Conservation (phyloP, 2,797 vertebrate genomes). For the Esox lucius region DNA sequence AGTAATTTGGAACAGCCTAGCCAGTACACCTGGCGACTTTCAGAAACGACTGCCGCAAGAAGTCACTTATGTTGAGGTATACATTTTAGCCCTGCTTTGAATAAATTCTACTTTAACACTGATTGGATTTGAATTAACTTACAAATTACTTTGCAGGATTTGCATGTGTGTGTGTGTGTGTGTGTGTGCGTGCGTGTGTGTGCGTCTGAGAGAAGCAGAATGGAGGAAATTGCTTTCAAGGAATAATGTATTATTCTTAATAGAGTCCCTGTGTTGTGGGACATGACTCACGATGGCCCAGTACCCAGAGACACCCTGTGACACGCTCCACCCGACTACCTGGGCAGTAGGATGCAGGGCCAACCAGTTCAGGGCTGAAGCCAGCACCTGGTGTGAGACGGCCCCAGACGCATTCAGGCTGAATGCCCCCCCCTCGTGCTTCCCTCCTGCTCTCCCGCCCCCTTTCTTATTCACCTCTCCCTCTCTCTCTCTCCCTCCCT, state of each 20-base stretch:
- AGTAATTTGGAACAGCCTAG: too few relatives aligned
- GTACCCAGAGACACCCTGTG: neutral
- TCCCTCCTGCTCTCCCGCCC: constrained; percentile 7
- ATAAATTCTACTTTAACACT: too few relatives aligned
- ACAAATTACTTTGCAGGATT: too few relatives aligned
- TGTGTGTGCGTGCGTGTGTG: constrained; percentile 26
- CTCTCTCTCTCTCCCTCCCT: constrained; percentile 36
- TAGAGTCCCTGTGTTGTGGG: neutral
- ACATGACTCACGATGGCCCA: neutral
- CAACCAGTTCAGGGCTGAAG: neutral
- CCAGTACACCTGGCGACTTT: too few relatives aligned
- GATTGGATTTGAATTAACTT: too few relatives aligned
- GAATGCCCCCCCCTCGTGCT: constrained; percentile 6
- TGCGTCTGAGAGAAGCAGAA: constrained; percentile 27
- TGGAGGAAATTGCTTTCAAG: neutral
- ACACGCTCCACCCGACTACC: neutral
- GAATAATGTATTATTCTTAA: neutral
- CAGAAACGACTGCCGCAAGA: too few relatives aligned
- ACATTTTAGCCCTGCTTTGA: too few relatives aligned
- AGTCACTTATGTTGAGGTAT: too few relatives aligned
- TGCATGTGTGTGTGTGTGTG: neutral
- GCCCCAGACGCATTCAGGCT: constrained; percentile 31
- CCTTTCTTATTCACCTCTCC: constrained; percentile 14
- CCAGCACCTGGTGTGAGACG: neutral
- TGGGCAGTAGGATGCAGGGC: neutral